Evolutionary conservation across 2,888 invertebrate species (phyloP).

Genomic region (Norana najaformis): DNA sequence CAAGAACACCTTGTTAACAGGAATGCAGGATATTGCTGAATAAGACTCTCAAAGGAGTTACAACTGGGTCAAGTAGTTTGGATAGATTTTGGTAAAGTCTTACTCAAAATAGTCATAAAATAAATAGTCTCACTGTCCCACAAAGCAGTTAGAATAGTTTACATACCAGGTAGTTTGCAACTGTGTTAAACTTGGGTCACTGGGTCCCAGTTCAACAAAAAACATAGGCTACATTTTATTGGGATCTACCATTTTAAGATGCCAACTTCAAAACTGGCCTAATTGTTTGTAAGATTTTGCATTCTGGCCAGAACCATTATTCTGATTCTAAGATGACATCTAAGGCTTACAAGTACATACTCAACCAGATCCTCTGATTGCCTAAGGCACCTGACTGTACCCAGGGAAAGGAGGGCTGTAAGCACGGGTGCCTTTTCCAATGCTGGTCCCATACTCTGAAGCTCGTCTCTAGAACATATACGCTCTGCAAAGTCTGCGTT

Average conservation of each 20-base stretch:
- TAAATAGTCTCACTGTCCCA: no score
- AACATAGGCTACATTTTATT: no score
- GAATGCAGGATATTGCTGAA: neutral
- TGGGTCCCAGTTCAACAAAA: no score
- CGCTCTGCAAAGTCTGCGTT: no score
- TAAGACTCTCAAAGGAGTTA: neutral
- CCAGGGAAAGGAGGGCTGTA: neutral
- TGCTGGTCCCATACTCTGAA: neutral
- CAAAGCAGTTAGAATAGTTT: no score
- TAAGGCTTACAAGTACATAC: neutral
- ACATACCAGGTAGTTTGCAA: no score
- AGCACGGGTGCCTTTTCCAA: neutral
- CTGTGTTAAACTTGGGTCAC: no score
- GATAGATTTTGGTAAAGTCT: neutral
- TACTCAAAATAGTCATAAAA: neutral
- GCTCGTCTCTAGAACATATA: neutral
- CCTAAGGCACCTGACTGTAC: neutral
- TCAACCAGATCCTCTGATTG: neutral
- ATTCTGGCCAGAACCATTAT: neutral
- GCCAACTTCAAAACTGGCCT: no score
- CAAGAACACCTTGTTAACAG: neutral
- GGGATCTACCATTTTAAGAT: no score
- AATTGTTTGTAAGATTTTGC: neutral
- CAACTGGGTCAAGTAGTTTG: neutral
- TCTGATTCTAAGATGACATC: neutral